These are phyloP conservation scores for Macrophya annulata DNA, from an alignment of 2,888 invertebrate genomes.

Conservation along the genomic window DNA sequence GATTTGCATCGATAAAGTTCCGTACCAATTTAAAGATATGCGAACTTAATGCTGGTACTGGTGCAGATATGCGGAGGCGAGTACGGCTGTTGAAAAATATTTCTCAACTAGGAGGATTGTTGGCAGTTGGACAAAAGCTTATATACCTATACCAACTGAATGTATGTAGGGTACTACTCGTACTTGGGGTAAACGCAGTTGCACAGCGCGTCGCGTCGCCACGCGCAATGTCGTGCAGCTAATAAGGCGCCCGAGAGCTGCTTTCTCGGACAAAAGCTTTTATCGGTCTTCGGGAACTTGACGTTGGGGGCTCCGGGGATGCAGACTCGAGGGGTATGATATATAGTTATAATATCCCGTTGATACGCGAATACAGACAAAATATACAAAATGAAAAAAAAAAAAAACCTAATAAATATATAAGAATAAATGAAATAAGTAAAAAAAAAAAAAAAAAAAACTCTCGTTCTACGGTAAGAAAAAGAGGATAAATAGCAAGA, in stretches of 20 bases:
- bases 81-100: not conserved
- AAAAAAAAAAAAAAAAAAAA: not conserved
- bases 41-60: not conserved
- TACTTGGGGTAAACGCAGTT: conserved; percentile 39
- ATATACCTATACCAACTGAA: not conserved
- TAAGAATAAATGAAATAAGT: too few relatives aligned
- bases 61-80: not conserved
- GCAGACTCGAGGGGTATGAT: not conserved
- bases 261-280: conserved; percentile 53
- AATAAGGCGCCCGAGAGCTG: conserved; percentile 52
- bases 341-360: not conserved
- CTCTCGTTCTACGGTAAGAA: too few relatives aligned
- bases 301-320: not conserved
- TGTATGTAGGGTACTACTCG: not conserved
- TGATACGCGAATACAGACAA: not conserved
- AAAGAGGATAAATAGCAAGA: not conserved
- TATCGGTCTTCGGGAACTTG: conserved; percentile 32
- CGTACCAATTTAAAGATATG: conserved; percentile 8
- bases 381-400: not conserved
- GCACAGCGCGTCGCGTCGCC: not conserved
- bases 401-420: not conserved
- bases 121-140: conserved; percentile 18
- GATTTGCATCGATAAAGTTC: conserved; percentile 13
- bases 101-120: not conserved
- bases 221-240: conserved; percentile 42